A percentile compares a stretch with the other conserved stretches of the same genome.
These are phyloP conservation scores for Samia ricini DNA, from an alignment of 1,140 invertebrate species.

Conservation along the genomic window DNA sequence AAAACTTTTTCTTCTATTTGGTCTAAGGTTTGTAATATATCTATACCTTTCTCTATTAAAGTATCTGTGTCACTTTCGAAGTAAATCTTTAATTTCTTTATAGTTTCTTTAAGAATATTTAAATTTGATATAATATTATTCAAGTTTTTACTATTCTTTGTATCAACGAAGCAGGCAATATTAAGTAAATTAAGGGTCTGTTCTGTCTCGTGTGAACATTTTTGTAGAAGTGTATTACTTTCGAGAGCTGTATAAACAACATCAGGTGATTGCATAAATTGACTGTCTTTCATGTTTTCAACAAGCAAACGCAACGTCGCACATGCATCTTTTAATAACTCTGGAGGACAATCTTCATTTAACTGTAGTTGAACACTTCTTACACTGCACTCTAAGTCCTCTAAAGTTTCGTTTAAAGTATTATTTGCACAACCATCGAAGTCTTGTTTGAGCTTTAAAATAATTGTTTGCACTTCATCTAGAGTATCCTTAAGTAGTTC, in stretches of 20 bases:
- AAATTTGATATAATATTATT: slow-evolving; percentile 38
- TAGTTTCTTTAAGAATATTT: slow-evolving; percentile 43
- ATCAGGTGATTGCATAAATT: slow-evolving; percentile 27
- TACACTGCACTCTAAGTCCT: slow-evolving; percentile 72
- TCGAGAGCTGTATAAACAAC: slow-evolving; percentile 20
- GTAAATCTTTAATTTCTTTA: slow-evolving; percentile 39
- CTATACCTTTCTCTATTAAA: slow-evolving; percentile 56
- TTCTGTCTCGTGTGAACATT: slow-evolving; percentile 50
- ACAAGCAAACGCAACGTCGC: slow-evolving; percentile 51
- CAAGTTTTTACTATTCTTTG: slow-evolving; percentile 28
- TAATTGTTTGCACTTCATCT: slow-evolving; percentile 66
- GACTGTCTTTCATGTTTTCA: slow-evolving; percentile 43
- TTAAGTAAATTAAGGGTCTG: slow-evolving; percentile 52
- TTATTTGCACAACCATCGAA: slow-evolving; percentile 50
- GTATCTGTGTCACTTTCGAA: slow-evolving; percentile 43
- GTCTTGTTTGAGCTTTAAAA: slow-evolving; percentile 61
- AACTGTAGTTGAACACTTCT: slow-evolving; percentile 69
- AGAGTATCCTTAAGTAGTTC: slow-evolving; percentile 49
- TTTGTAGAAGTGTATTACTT: slow-evolving; percentile 34
- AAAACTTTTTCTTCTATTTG: slow-evolving; percentile 60
- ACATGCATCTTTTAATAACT: slow-evolving; percentile 62
- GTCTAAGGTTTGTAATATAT: slow-evolving; percentile 48
- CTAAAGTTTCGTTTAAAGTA: slow-evolving; percentile 64
- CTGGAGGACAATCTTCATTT: slow-evolving; percentile 55
- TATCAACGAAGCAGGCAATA: slow-evolving; percentile 32